A percentile compares a stretch with the other conserved stretches of the same genome.
These are phyloP conservation scores for Microctonus brassicae DNA, from an alignment of 2,888 invertebrate genomes.

Conservation along the genomic window DNA sequence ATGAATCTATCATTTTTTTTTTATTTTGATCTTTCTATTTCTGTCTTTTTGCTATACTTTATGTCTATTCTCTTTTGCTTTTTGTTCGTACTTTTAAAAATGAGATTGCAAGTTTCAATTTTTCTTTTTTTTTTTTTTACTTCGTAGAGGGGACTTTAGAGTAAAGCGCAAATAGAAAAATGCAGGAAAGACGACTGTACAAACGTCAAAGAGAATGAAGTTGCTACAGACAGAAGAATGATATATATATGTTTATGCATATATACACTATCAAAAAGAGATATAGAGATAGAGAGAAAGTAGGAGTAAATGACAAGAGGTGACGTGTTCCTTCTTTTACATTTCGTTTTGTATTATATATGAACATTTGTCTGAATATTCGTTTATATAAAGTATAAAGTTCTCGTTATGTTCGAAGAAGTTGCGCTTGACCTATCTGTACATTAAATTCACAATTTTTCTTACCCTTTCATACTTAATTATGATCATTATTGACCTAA, in stretches of 20 bases:
- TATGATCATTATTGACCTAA: neutral
- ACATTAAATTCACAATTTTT: slow-evolving; percentile 14
- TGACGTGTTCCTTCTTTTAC: neutral
- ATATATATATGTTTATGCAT: neutral
- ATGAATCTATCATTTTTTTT: too few species aligned
- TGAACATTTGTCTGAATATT: neutral
- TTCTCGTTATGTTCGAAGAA: slow-evolving; percentile 24
- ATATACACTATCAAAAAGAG: neutral
- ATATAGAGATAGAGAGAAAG: neutral
- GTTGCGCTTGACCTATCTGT: slow-evolving; percentile 33
- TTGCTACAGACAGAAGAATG: neutral
- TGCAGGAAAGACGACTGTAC: slow-evolving; percentile 28
- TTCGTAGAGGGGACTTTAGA: neutral
- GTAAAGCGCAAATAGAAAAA: slow-evolving; percentile 34
- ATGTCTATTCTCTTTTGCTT: too few species aligned
- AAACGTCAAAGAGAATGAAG: slow-evolving; percentile 37
- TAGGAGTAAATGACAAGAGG: too few species aligned
- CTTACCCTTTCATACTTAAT: neutral
- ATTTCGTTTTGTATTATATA: slow-evolving; percentile 26
- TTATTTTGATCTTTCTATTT: too few species aligned
- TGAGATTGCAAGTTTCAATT: slow-evolving; percentile 19
- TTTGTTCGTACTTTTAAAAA: slow-evolving; percentile 3
- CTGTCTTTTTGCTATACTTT: too few species aligned
- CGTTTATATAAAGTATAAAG: neutral
- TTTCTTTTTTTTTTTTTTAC: neutral